phyloP scores from a whole-genome alignment of 2,797 vertebrate species.

The Synaphobranchus kaupii region DNA sequence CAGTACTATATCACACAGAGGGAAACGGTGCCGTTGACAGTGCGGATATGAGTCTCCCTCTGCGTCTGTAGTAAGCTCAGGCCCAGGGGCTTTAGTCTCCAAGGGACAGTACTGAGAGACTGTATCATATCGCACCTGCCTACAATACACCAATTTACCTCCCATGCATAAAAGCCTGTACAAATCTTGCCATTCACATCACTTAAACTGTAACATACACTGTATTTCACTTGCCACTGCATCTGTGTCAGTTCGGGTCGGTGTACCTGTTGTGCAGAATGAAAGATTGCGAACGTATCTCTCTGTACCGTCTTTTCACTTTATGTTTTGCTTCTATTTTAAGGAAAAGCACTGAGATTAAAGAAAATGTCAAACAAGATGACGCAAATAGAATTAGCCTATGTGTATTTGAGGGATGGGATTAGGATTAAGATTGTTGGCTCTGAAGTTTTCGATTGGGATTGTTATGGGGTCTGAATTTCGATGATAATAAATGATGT shows the following conservation, averaged over 20 bases:
- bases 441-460: not conserved
- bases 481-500: not conserved
- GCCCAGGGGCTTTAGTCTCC: not conserved
- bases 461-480: not conserved
- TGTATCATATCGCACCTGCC: not conserved
- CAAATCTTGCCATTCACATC: conserved; percentile 40
- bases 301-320: too few species aligned
- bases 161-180: conserved; percentile 27
- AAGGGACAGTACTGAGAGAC: not conserved
- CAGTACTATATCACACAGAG: not conserved
- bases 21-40: not conserved
- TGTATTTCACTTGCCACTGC: not conserved
- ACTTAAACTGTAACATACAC: not conserved
- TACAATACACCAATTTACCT: conserved; percentile 6
- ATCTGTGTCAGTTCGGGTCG: not conserved
- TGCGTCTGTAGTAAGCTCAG: not conserved
- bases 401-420: not conserved
- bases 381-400: not conserved
- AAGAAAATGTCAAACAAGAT: not conserved
- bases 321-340: not conserved
- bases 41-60: not conserved
- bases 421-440: not conserved
- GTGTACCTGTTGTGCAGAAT: conserved; percentile 8
- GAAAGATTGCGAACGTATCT: not conserved
- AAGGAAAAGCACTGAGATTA: not conserved